phyloP scores from a whole-genome alignment of 2,113 vertebrate genomes.

The Thamnaconus septentrionalis region DNA sequence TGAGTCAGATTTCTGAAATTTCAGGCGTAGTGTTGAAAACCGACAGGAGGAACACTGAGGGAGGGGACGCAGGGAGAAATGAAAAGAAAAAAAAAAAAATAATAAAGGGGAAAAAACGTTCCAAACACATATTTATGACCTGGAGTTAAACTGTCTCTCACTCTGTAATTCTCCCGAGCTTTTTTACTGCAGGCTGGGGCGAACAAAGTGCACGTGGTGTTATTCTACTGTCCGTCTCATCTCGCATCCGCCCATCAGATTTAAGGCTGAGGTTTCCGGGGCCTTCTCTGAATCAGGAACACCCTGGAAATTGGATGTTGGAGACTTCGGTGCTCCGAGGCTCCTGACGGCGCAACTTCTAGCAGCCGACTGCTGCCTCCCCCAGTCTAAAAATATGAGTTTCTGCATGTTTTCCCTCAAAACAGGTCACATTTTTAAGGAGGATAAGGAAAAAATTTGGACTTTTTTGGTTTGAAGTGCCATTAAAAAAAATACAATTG shows the following conservation, averaged over 20 bases:
- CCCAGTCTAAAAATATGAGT: neutral
- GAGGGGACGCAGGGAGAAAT: slow-evolving; percentile 3
- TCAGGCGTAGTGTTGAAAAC: slow-evolving; percentile 7
- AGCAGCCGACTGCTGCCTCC: slow-evolving; percentile 36
- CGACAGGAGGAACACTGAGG: slow-evolving; percentile 41
- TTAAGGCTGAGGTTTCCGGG: slow-evolving; percentile 67
- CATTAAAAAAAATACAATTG: neutral
- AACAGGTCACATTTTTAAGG: no score
- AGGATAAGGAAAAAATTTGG: no score
- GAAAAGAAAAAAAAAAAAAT: no score
- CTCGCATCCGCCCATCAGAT: slow-evolving; percentile 73
- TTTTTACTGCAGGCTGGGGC: slow-evolving; percentile 70
- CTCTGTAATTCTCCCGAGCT: slow-evolving; percentile 70
- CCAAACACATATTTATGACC: slow-evolving; percentile 73
- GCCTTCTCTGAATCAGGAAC: slow-evolving; percentile 50
- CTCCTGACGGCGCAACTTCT: slow-evolving; percentile 24
- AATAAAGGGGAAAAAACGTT: slow-evolving; percentile 40
- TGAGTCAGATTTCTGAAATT: neutral
- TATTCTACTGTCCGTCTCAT: slow-evolving; percentile 70
- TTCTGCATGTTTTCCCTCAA: no score
- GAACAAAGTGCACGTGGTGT: slow-evolving; percentile 70
- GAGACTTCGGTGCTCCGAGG: no score
- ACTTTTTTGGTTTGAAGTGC: no score
- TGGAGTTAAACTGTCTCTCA: slow-evolving; percentile 73
- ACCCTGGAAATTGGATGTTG: slow-evolving; percentile 48